Base-by-base conservation (phyloP, 2,797 vertebrate species). In the Siniperca undulata region DNA sequence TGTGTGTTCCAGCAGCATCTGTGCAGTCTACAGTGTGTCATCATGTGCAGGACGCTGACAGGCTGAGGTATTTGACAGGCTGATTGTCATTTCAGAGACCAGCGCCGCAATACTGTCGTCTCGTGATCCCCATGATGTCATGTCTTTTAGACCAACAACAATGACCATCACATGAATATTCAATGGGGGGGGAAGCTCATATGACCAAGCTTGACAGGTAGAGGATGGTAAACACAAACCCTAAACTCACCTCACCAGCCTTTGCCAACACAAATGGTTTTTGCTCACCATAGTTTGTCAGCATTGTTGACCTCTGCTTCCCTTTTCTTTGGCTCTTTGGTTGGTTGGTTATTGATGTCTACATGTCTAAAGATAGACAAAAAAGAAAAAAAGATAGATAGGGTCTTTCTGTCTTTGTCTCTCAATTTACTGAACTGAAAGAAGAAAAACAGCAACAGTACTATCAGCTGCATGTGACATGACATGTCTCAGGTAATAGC, bases 41-140 rank as follows among this genome's bases (percentile, higher is more conserved):
- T 64, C 84, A 19, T 70, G 68, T 42, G 80, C 42, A 44, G 58
- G 56, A 75, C 7, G 3, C 17, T 48, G 67, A 61, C 62, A 16
- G 58, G 70, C 60, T 53, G 73, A 61, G 80, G 79, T 55, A 66
- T 85, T 84, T 80, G 48, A 70, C 69, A 71, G 65, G 60, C 36
- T 34, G 74, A 62, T 42, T 88, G 91, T 89, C 68, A 75, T 62
- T 88, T 86, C 42, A 84, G 77, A 70, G 55, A 71, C 19, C 36
- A 6, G 38, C 24, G n/a, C 30, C 12, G 9, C 50, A 65, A 84
- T 75, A 82, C 71, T 61, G 76, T 52, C 3, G 44, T 89, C 88
- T 82, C 90, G 77, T 86, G 81, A 87, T 80, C 65, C 73, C 77
- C 53, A 55, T 82, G 85, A 89, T 87, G 88, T 87, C 90, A 90